Base-by-base conservation (phyloP, 2,113 vertebrate species). In the Trogon surrucura region DNA sequence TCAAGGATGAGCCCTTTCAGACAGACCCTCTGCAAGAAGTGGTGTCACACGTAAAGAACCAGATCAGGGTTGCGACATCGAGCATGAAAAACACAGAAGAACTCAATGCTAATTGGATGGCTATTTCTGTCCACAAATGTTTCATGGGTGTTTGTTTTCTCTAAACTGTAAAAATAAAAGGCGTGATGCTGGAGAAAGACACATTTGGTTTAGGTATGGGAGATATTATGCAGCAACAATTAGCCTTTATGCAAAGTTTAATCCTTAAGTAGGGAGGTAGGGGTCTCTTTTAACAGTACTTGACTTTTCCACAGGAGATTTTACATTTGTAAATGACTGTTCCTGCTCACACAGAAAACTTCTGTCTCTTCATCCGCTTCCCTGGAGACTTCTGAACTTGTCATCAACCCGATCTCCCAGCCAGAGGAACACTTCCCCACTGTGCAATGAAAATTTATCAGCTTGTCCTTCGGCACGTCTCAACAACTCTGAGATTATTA, bases 391-490 rank as follows among this genome's bases (percentile, higher is more conserved):
- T 91, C 65, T 92, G 86, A 91, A 89, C 91, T 92, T 95, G 91
- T 92, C 87, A 88, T 92, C 87, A 79, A 89, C 65, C 86, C 72
- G 69, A 81, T 95, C 94, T 82, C 87, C 62, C 84, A 87, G 81
- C 81, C 95, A 96, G 81, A 91, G 54, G 62, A 96, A 80, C 71
- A 50, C 84, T 94, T 94, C 87, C 96, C 94, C 58, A 91, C 95
- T 89, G 95, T 44, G 94, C 89, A 82, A 94, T 91, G 93, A 96
- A 96, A 95, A 96, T 92, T 89, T 93, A 95, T 93, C 91, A 93
- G 89, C 94, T 70, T 85, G 91, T 94, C 79, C 94, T 95, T 95
- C 87, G 91, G 84, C 91, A 26, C 75, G 84, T 95, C 95, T 96
- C 94, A 96, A 91, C 95, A 97, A 92, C 74, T 94, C 81, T 25